A percentile compares a stretch with the other conserved stretches of the same genome.
These are phyloP conservation scores for Meloidogyne floridensis DNA, from an alignment of 1,140 invertebrate genomes.

Conservation along the genomic window DNA sequence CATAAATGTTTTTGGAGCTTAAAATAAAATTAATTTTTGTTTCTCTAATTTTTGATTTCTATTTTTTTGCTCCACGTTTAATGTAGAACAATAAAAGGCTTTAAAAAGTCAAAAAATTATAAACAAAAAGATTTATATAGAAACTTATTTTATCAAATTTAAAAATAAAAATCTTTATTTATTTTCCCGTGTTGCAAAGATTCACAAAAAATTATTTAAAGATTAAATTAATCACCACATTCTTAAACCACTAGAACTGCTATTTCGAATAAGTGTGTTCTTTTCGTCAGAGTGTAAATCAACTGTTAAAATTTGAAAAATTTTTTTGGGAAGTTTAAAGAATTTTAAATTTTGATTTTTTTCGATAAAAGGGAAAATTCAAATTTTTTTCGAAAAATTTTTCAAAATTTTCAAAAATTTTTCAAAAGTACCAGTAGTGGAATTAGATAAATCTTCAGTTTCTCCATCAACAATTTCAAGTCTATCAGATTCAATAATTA, in stretches of 20 bases:
- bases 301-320: slow-evolving; percentile 23
- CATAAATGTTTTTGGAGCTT: too few species aligned
- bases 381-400: too few species aligned
- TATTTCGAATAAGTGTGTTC: slow-evolving; percentile 52
- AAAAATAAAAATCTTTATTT: background rate
- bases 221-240: slow-evolving; percentile 43
- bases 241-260: slow-evolving; percentile 40
- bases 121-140: background rate
- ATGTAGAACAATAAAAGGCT: too few species aligned
- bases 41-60: too few species aligned
- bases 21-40: too few species aligned
- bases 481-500: slow-evolving; percentile 28
- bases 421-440: background rate
- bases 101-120: background rate
- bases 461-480: slow-evolving; percentile 9
- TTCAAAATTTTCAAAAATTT: background rate
- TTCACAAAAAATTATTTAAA: background rate
- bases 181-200: background rate
- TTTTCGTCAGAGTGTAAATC: slow-evolving; percentile 64
- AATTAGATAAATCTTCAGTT: background rate
- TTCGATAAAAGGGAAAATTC: too few species aligned
- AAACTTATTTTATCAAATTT: background rate
- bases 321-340: background rate
- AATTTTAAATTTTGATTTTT: background rate
- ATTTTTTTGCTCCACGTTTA: too few species aligned